Base-by-base conservation (phyloP, 64 coral and sea anemone genomes). In the Catalaphyllia jardinei region DNA sequence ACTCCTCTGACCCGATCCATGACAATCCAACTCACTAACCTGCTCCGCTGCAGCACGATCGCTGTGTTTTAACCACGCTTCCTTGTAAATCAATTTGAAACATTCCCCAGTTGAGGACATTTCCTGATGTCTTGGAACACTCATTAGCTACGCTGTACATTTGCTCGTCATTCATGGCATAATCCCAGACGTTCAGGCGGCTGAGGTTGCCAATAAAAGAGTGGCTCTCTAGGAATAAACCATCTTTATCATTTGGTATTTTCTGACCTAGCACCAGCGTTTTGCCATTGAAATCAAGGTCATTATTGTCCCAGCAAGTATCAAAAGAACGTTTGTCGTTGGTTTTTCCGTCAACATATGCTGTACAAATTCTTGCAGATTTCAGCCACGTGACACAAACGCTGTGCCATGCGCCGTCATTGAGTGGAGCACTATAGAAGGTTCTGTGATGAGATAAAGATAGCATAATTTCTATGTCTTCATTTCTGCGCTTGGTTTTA, bases 271-370 rank as follows among this genome's bases (percentile, higher is more conserved):
- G 51, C 49, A 59, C 76, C 49, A 79, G 13, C 49, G 50, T 50
- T 79, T 59, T 8, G 1, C 76, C 76, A 54, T 27, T n/a, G 12
- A 79, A 57, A n/a, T 79, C 10, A 13, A 57, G 8, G 49, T 54
- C 24, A 59, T 52, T 79, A 7, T 57, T 28, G 19, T 24, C 50
- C 6, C 22, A 16, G 24, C 38, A 28, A 25, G 10, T 10, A 13
- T 24, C 51, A 69, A 69, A 69, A 16, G 49, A 55, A 27, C 76
- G 76, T 54, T 24, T 52, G 49, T 14, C 19, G 4, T 79, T 79
- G 14, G 76, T 79, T 79, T 79, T 79, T 57, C 76, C 76, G 50
- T 79, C 76, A 10, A 79, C 51, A 50, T 79, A 79, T 8, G 51
- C 76, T 55, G 76, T 25, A 50, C 76, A 79, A 14, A 4, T 57